A percentile compares a stretch with the other conserved stretches of the same genome.
Evolutionary conservation across 2,113 vertebrate species (phyloP).

Genomic region (Nesospiza acunhae): DNA sequence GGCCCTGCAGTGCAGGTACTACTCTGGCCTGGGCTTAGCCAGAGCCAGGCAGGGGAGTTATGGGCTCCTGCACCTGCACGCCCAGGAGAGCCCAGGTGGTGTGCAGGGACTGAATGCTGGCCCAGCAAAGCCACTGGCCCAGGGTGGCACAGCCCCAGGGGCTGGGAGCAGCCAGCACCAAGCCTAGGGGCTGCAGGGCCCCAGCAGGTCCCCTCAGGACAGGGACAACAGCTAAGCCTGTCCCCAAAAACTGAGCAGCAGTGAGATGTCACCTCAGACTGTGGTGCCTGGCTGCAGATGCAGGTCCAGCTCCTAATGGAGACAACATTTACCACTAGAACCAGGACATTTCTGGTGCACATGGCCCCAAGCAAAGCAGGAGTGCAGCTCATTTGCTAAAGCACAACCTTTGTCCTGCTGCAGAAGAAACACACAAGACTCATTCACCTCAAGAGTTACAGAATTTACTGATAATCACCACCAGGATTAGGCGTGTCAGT

Average conservation of each 20-base stretch:
- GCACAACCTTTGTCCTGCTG: fast-evolving
- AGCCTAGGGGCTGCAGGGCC: neutral
- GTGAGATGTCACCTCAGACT: fast-evolving
- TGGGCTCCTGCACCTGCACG: fast-evolving
- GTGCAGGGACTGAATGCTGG: neutral
- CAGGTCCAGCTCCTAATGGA: neutral
- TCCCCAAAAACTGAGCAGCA: neutral
- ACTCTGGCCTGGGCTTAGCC: neutral
- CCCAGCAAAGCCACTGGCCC: neutral
- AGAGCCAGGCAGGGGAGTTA: neutral
- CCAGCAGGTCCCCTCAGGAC: fast-evolving
- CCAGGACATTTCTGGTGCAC: neutral
- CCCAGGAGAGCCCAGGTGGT: fast-evolving
- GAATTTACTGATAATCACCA: slow-evolving; percentile 46
- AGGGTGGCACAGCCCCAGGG: neutral
- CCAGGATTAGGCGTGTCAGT: slow-evolving; percentile 17
- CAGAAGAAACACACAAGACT: neutral
- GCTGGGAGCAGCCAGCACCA: fast-evolving
- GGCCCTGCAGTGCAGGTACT: fast-evolving
- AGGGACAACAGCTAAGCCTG: neutral
- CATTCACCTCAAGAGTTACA: neutral
- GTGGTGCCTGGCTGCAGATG: neutral
- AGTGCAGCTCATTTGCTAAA: neutral
- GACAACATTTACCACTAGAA: neutral
- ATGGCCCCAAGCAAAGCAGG: fast-evolving